Evolutionary conservation across 1,140 invertebrate species (phyloP).

Genomic region (Papilio dardanus): DNA sequence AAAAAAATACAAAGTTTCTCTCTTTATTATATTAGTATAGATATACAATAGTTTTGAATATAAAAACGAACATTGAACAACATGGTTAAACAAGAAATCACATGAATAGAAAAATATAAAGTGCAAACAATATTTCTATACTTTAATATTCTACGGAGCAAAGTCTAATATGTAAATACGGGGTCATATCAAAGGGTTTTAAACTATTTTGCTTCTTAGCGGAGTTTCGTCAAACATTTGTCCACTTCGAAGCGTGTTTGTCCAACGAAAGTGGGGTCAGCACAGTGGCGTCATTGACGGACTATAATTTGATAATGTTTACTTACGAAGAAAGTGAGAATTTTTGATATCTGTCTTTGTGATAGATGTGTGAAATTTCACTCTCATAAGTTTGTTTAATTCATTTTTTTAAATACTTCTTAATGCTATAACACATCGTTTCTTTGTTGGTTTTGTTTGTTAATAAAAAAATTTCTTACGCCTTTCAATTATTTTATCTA

Average conservation of each 20-base stretch:
- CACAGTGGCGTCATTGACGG: conserved; percentile 41
- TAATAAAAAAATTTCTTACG: not conserved
- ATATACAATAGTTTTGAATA: too few species aligned
- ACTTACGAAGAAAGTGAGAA: conserved; percentile 59
- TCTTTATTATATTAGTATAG: too few species aligned
- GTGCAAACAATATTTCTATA: not conserved
- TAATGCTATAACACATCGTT: not conserved
- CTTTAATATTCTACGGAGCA: not conserved
- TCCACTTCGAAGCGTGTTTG: too few species aligned
- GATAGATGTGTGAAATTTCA: conserved; percentile 35
- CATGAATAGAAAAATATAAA: conserved; percentile 12
- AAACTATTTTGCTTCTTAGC: conserved; percentile 27
- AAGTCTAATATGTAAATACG: not conserved
- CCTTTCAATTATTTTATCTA: not conserved
- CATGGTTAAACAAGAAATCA: not conserved
- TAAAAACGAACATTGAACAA: too few species aligned
- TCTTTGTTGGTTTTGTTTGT: not conserved
- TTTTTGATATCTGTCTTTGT: conserved; percentile 46
- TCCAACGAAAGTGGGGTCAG: too few species aligned
- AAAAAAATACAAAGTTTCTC: too few species aligned
- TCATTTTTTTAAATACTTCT: conserved; percentile 5
- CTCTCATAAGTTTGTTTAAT: conserved; percentile 35
- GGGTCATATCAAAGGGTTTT: conserved; percentile 12
- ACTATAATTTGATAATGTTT: conserved; percentile 60
- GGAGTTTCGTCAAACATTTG: conserved; percentile 33